Base-by-base conservation (phyloP, 2,888 invertebrate genomes). In the Hypomecis atomaria region DNA sequence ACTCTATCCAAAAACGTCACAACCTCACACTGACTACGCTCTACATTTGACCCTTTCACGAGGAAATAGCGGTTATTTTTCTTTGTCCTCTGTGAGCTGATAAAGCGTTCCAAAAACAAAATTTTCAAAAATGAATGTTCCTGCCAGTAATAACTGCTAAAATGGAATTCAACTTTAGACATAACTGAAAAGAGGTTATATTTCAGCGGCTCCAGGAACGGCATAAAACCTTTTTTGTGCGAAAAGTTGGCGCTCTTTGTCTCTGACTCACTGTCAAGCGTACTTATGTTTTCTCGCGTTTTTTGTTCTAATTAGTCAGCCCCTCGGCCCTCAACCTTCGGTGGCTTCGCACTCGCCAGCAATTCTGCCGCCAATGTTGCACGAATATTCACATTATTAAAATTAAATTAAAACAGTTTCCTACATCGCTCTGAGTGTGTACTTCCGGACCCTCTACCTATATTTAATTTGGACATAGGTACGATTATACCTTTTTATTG, bases 251-350 rank as follows among this genome's bases (percentile, higher is more conserved):
- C 77, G 85, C 83, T 86, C 91, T 92, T 92, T 92, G 91, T 92
- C 89, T 91, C 89, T 89, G 89, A 83, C 86, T 90, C 89, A 85
- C 88, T 90, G 90, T 91, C 90, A 90, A 92, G 92, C 88, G 81
- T 90, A 87, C 92, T 92, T 89, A 84, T 90, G 89, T 90, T 89
- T 89, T 90, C 89, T 90, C 91, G 90, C 90, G 89, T 90, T 92
- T 91, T 92, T 92, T 92, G 92, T 91, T 91, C 89, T 91, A 92
- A 92, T 92, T 92, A 91, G 91, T 90, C 90, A 83, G 82, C 84
- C 89, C 86, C 83, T 76, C 83, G 79, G 82, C 84, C 82, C 86
- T 87, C 88, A 84, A 86, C 82, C 81, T 83, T 81, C 76, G 76
- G 78, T 70, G 75, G 73, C 71, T 68, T 60, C 66, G 74, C 79